Evolutionary conservation across 2,888 invertebrate species (phyloP).

Genomic region (Cataglyphis cursor): DNA sequence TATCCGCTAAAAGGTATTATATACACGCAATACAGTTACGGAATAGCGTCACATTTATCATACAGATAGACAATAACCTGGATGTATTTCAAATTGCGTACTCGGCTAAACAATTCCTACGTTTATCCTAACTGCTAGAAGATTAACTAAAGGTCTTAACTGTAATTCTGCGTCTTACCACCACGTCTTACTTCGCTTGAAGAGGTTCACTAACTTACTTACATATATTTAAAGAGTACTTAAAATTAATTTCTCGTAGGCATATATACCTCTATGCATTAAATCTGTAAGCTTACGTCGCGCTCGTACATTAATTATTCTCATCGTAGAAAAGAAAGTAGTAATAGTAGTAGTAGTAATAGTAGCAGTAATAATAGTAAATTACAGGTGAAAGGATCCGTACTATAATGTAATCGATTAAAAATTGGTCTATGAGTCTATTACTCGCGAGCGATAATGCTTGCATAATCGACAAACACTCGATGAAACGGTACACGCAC

Average conservation of each 20-base stretch:
- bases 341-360: slow-evolving; percentile 52
- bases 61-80: slow-evolving; percentile 75
- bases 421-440: slow-evolving; percentile 68
- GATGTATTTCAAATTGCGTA: slow-evolving; percentile 68
- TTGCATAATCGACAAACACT: slow-evolving; percentile 58
- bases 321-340: slow-evolving; percentile 61
- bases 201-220: slow-evolving; percentile 44
- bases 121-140: slow-evolving; percentile 71
- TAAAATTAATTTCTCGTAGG: slow-evolving; percentile 69
- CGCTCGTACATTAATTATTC: slow-evolving; percentile 56
- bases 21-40: slow-evolving; percentile 76
- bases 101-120: slow-evolving; percentile 78
- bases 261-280: slow-evolving; percentile 61
- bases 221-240: slow-evolving; percentile 61
- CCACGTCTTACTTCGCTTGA: slow-evolving; percentile 54
- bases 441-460: slow-evolving; percentile 34
- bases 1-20: slow-evolving; percentile 65
- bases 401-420: slow-evolving; percentile 50
- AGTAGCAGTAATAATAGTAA: slow-evolving; percentile 62
- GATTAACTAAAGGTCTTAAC: slow-evolving; percentile 68
- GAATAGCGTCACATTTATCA: slow-evolving; percentile 78
- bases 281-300: slow-evolving; percentile 55
- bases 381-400: slow-evolving; percentile 70
- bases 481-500: slow-evolving; percentile 40
- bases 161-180: slow-evolving; percentile 40